A percentile compares a stretch with the other conserved stretches of the same genome.
phyloP scores from a whole-genome alignment of 2,888 invertebrate genomes.

The Linyphia triangularis region DNA sequence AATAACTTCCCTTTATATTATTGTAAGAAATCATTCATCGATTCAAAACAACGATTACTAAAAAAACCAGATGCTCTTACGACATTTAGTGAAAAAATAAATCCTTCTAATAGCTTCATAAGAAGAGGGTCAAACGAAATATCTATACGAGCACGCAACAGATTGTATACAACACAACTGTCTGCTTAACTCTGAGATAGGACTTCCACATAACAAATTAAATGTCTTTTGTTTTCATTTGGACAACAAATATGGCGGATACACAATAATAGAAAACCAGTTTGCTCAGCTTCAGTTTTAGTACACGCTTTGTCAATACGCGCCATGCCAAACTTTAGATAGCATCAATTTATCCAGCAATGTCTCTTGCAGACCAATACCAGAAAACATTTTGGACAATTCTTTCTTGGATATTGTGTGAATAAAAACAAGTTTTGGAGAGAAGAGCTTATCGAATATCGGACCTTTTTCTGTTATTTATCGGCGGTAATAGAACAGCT shows the following conservation, averaged over 20 bases:
- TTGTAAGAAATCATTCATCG: no score
- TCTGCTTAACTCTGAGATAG: not conserved
- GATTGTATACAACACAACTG: not conserved
- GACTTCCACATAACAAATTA: not conserved
- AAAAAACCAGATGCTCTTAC: no score
- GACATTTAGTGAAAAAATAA: no score
- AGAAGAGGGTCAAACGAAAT: not conserved
- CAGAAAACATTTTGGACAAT: not conserved
- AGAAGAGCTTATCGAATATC: constrained; percentile 3
- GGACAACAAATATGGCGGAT: not conserved
- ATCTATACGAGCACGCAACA: not conserved
- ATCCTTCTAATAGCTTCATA: no score
- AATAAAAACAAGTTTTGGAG: not conserved
- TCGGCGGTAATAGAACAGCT: not conserved
- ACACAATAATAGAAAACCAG: not conserved
- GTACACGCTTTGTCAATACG: not conserved
- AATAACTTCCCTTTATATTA: no score
- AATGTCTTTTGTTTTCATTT: constrained; percentile 25
- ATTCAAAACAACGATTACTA: no score
- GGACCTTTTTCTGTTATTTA: not conserved
- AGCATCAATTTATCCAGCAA: not conserved
- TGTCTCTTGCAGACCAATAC: not conserved
- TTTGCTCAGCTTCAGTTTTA: not conserved
- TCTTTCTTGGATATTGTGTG: not conserved
- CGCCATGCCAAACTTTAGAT: not conserved